These are phyloP conservation scores for Lacerta bilineata DNA, from an alignment of 2,797 vertebrate genomes.

Conservation along the genomic window DNA sequence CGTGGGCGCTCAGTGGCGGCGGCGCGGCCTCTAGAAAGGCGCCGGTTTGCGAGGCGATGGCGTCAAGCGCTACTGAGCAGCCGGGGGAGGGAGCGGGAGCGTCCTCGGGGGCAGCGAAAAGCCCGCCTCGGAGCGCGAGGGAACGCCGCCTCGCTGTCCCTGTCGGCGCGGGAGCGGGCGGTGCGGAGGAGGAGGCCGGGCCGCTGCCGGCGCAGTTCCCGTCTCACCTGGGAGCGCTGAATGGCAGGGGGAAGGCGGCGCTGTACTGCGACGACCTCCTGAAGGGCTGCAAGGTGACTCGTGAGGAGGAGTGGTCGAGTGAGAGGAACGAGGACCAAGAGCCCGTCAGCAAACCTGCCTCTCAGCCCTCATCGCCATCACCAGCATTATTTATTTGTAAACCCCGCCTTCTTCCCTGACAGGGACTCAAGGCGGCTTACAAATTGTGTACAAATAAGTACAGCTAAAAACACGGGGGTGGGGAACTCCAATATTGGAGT, in stretches of 20 bases:
- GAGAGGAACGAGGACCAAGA: too few relatives aligned
- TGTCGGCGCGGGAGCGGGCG: not conserved
- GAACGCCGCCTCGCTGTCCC: not conserved
- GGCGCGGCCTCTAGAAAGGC: not conserved
- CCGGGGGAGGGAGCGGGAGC: too few relatives aligned
- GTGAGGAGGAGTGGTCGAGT: too few relatives aligned
- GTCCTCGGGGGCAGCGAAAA: too few relatives aligned
- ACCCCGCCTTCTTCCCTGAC: too few relatives aligned
- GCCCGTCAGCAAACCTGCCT: too few relatives aligned
- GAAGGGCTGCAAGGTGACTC: conserved; percentile 70
- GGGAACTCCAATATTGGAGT: too few relatives aligned
- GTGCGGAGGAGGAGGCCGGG: conserved; percentile 45
- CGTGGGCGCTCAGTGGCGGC: not conserved
- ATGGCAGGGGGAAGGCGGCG: conserved; percentile 68
- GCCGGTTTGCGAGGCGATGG: not conserved
- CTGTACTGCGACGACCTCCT: conserved; percentile 78
- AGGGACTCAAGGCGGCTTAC: too few relatives aligned
- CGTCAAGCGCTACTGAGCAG: not conserved
- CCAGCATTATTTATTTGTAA: too few relatives aligned
- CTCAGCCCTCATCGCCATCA: rapidly evolving
- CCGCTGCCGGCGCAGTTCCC: conserved; percentile 65
- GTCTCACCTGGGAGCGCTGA: conserved; percentile 61
- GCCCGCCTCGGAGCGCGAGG: not conserved
- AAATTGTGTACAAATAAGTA: too few relatives aligned
- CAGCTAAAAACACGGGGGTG: too few relatives aligned